phyloP scores from a whole-genome alignment of 2,797 vertebrate genomes.

The Sylvilagus floridanus region DNA sequence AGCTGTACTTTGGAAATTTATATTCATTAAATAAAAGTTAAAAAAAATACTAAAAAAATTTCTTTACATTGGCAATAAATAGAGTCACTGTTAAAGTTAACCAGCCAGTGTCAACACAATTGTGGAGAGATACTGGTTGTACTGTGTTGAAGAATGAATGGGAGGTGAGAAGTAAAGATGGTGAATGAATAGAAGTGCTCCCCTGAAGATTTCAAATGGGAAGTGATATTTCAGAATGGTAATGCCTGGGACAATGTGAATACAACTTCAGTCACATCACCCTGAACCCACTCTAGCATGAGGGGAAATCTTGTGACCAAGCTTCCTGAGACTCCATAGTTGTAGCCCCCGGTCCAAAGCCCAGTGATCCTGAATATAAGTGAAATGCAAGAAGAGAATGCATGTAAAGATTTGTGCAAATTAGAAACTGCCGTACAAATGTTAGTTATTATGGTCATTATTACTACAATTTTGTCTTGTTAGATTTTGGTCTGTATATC shows the following conservation, averaged over 20 bases:
- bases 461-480: slow-evolving; percentile 67
- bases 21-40: no score
- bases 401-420: slow-evolving; percentile 11
- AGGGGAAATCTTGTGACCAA: neutral
- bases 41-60: neutral
- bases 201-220: neutral
- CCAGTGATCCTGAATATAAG: neutral
- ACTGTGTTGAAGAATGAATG: neutral
- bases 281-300: neutral
- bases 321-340: neutral
- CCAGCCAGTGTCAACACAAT: neutral
- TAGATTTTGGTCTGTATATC: slow-evolving; percentile 57
- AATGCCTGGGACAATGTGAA: neutral
- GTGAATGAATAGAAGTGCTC: neutral
- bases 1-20: no score
- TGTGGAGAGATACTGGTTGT: neutral
- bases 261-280: neutral
- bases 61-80: neutral
- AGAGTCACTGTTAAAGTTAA: neutral
- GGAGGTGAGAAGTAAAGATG: neutral
- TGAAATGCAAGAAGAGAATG: slow-evolving; percentile 13
- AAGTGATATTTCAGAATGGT: neutral
- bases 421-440: slow-evolving; percentile 63
- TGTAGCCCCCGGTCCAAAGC: neutral
- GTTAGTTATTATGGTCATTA: slow-evolving; percentile 68